These are phyloP conservation scores for Pomatostomus ruficeps DNA, from an alignment of 2,113 vertebrate genomes.

Conservation along the genomic window DNA sequence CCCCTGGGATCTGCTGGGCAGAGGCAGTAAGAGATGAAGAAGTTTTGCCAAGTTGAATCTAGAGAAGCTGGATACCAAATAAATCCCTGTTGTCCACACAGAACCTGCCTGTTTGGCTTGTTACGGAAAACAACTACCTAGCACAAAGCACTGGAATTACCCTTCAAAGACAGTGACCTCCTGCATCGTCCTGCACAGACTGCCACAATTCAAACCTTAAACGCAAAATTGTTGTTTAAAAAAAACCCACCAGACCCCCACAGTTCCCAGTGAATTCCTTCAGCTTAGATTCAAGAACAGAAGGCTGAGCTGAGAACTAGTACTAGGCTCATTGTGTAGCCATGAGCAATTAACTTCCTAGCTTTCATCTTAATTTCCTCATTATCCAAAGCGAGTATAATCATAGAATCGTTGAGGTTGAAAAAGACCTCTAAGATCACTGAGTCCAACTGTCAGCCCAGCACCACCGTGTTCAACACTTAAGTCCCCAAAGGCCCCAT, in stretches of 20 bases:
- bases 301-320: neutral
- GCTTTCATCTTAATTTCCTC: neutral
- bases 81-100: neutral
- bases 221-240: neutral
- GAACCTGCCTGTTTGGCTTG: neutral
- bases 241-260: neutral
- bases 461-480: rapidly evolving
- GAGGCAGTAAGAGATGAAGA: neutral
- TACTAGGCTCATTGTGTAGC: neutral
- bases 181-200: neutral
- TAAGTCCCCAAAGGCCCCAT: neutral
- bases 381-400: neutral
- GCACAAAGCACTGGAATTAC: neutral
- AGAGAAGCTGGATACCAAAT: neutral
- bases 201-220: neutral
- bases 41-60: neutral
- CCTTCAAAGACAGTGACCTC: neutral
- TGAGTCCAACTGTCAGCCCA: neutral
- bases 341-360: neutral
- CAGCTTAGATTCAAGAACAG: neutral
- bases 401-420: neutral
- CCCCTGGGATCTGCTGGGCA: neutral
- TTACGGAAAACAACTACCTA: neutral
- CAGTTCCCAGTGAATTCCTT: neutral
- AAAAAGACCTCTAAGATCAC: neutral